Base-by-base conservation (phyloP, 1,140 invertebrate genomes). In the Zaprionus lachaisei region DNA sequence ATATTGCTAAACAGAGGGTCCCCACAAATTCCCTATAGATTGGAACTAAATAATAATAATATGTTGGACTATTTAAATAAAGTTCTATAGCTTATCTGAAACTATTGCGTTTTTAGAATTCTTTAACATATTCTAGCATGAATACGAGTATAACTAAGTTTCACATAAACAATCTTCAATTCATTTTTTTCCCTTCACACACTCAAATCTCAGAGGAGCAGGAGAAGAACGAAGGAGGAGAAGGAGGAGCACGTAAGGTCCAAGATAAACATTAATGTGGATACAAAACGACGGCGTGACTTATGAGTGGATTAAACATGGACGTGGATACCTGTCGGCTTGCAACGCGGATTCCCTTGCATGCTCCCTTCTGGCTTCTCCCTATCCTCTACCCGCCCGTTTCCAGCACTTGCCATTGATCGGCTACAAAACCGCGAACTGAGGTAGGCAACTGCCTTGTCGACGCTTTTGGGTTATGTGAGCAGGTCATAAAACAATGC, bases 221-320 rank as follows among this genome's bases (percentile, higher is more conserved):
- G 41, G n/a, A 5, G 38, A 7, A 47, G n/a, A 2, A 7, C 17
- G n/a, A 2, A 7, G 41, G n/a, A 5, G 47, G 17, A 22, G 47
- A 9, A n/a, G 41, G 41, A 0, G 47, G 17, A 14, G 47, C 47
- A 51, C 47, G 1, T 22, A 14, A 51, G 47, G 17, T 4, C 47
- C 20, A 51, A 47, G 47, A 37, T 65, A 24, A 24, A 65, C 20
- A 31, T 55, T n/a, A 20, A 41, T 44, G 47, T 61, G 66, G 37
- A 64, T 65, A 54, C 60, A 61, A 67, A 78, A 64, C 63, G 68
- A 79, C 60, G 72, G 71, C 81, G 81, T 87, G 84, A 89, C 84
- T 89, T 89, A 81, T 89, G 84, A 84, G 74, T 78, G 80, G 61
- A 77, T 69, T 79, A 81, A 86, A 60, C 56, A 69, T 83, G 72